phyloP scores from a whole-genome alignment of 2,797 vertebrate species.

The Okamejei kenojei region DNA sequence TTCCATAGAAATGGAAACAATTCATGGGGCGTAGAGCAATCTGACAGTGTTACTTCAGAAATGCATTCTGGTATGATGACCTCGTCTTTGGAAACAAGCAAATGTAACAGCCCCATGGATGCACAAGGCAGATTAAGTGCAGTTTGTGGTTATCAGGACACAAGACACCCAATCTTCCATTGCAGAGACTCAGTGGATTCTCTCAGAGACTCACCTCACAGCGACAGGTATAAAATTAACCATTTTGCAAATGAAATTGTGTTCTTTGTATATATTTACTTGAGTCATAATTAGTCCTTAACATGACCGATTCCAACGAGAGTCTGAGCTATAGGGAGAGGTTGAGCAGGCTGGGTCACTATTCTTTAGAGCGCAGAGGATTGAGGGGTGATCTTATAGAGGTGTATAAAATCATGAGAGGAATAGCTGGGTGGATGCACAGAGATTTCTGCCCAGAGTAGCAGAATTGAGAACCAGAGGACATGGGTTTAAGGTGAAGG shows the following conservation, averaged over 20 bases:
- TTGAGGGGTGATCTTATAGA: too few relatives aligned
- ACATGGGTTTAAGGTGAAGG: too few relatives aligned
- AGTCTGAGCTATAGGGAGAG: too few relatives aligned
- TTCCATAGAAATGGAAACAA: slow-evolving; percentile 81
- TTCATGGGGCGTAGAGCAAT: slow-evolving; percentile 90
- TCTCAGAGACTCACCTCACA: slow-evolving; percentile 88
- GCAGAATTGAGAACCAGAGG: too few relatives aligned
- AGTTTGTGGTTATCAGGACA: slow-evolving; percentile 73
- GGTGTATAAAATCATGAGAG: too few relatives aligned
- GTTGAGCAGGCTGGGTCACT: too few relatives aligned
- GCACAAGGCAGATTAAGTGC: slow-evolving; percentile 79
- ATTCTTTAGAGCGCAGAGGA: too few relatives aligned
- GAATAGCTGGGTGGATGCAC: too few relatives aligned
- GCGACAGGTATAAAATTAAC: slow-evolving; percentile 75
- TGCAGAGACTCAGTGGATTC: slow-evolving; percentile 90
- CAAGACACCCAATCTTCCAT: slow-evolving; percentile 65
- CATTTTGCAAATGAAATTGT: neutral
- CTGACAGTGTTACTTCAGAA: slow-evolving; percentile 87
- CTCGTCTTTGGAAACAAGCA: slow-evolving; percentile 90
- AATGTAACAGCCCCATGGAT: slow-evolving; percentile 95
- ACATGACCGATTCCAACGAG: neutral
- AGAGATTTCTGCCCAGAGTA: too few relatives aligned
- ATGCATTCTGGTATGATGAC: slow-evolving; percentile 88
- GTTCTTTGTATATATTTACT: neutral
- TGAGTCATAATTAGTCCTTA: neutral